phyloP scores from a whole-genome alignment of 2,113 vertebrate genomes.

The Odobenus rosmarus region DNA sequence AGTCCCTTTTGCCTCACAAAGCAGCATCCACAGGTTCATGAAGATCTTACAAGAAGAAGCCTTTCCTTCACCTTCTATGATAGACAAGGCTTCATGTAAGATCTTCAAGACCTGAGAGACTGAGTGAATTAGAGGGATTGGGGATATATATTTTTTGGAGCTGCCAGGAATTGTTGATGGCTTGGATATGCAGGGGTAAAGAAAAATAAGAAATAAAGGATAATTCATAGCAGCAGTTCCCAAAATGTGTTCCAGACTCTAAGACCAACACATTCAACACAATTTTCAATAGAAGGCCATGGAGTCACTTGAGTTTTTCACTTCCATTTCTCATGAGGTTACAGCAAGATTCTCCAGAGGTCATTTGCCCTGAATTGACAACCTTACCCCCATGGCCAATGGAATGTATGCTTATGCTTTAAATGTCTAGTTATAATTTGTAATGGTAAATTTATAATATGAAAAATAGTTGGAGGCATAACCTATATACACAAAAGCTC shows the following conservation, averaged over 20 bases:
- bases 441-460: not conserved
- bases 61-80: not conserved
- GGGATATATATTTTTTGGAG: not conserved
- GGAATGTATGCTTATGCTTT: not conserved
- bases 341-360: not conserved
- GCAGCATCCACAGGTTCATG: no score
- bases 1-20: not conserved
- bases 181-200: not conserved
- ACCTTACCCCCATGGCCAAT: rapidly evolving
- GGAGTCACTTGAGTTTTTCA: not conserved
- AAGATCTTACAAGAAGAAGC: not conserved
- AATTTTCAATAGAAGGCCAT: not conserved
- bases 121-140: not conserved
- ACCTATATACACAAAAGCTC: not conserved
- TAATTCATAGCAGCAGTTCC: not conserved
- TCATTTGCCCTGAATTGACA: rapidly evolving
- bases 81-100: rapidly evolving
- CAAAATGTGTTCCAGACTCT: not conserved
- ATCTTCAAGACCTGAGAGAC: not conserved
- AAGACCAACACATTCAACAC: no score
- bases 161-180: not conserved
- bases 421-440: not conserved
- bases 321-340: not conserved
- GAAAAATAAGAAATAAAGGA: not conserved
- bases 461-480: not conserved